Percentiles rank a stretch among this genome's conserved stretches.
Evolutionary conservation across 2,797 vertebrate genomes (phyloP).

Genomic region (Urocyon cinereoargenteus): DNA sequence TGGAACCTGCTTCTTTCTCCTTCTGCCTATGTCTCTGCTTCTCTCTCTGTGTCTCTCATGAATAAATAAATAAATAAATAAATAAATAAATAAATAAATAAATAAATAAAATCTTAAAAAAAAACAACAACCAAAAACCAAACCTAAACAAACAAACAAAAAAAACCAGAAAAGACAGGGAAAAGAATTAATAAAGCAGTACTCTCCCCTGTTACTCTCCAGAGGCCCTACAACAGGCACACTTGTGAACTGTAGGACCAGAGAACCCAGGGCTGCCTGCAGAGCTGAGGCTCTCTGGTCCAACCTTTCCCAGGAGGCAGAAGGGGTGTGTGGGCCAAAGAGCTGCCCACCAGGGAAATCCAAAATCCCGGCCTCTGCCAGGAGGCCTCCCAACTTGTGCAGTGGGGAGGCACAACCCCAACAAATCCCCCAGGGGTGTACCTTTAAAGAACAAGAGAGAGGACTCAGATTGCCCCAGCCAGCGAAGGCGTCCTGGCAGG

Average conservation of each 20-base stretch:
- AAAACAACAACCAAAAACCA: neutral
- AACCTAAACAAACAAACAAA: neutral
- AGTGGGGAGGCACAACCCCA: neutral
- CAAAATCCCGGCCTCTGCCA: neutral
- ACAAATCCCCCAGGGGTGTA: neutral
- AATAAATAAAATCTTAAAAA: neutral
- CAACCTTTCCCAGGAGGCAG: neutral
- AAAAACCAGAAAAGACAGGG: neutral
- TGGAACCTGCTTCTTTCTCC: too few species aligned
- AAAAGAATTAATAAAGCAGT: neutral
- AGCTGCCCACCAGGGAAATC: constrained; percentile 19
- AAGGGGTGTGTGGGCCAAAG: neutral
- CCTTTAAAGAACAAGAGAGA: constrained; percentile 26
- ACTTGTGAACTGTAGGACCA: rapidly evolving
- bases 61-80: too few species aligned
- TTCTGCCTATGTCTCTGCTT: too few species aligned
- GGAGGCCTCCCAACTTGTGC: neutral
- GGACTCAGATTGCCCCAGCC: constrained; percentile 13
- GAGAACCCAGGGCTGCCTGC: neutral
- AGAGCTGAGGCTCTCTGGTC: neutral
- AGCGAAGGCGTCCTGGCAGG: neutral
- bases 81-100: neutral
- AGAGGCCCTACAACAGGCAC: neutral
- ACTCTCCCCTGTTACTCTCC: neutral
- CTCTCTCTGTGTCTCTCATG: too few species aligned